phyloP scores from a whole-genome alignment of 1,140 invertebrate genomes.

The Atta colombica region DNA sequence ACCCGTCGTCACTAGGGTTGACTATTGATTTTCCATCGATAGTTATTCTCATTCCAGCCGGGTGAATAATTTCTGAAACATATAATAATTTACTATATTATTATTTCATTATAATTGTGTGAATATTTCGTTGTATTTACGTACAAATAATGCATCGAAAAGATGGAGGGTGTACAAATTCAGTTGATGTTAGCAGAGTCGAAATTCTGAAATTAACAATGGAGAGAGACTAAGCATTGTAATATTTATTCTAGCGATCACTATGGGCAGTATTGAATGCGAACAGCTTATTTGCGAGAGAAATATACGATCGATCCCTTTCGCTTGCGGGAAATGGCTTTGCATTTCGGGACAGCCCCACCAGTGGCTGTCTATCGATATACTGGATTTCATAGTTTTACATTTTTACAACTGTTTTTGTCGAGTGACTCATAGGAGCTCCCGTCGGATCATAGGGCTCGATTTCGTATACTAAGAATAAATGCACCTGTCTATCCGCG shows the following conservation, averaged over 20 bases:
- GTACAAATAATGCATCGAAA: slow-evolving; percentile 8
- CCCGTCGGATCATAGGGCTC: background rate
- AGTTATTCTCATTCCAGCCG: background rate
- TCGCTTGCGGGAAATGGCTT: slow-evolving; percentile 23
- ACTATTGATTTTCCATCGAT: slow-evolving; percentile 61
- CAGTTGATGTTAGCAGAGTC: slow-evolving; percentile 10
- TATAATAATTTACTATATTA: background rate
- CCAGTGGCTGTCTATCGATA: slow-evolving; percentile 2
- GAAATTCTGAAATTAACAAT: background rate
- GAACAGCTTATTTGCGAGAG: slow-evolving; percentile 24
- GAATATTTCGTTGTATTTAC: background rate
- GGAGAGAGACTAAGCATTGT: background rate
- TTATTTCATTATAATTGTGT: background rate
- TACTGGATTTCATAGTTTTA: slow-evolving; percentile 43
- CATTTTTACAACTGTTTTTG: slow-evolving; percentile 32
- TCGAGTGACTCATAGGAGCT: slow-evolving; percentile 14
- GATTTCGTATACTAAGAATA: background rate
- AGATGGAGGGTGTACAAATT: background rate
- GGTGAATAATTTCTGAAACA: background rate
- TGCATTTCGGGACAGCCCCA: slow-evolving; percentile 13
- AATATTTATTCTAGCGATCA: slow-evolving; percentile 41
- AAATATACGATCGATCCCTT: slow-evolving; percentile 31
- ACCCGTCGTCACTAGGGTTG: slow-evolving; percentile 44
- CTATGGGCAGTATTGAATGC: slow-evolving; percentile 1
- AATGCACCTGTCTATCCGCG: background rate